Evolutionary conservation across 2,888 invertebrate species (phyloP).

Genomic region (Eupithecia dodoneata): DNA sequence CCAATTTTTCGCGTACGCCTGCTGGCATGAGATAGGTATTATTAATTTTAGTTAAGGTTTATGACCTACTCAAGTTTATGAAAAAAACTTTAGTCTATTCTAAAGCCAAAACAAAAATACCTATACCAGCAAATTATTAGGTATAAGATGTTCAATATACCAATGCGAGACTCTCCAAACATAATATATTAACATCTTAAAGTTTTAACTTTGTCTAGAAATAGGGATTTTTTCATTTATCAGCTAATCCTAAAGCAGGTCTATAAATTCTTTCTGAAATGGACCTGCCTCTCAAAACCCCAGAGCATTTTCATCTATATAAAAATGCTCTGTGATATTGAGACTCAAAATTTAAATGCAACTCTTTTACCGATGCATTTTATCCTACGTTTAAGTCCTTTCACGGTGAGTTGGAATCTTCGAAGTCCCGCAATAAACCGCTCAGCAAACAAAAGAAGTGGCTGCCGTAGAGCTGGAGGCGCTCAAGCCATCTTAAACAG

Average conservation of each 20-base stretch:
- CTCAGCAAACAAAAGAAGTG: conserved; percentile 43
- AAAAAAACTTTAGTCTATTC: neutral
- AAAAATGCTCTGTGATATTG: neutral
- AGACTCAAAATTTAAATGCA: neutral
- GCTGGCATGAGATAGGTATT: conserved; percentile 27
- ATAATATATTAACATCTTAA: no score
- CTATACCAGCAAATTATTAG: no score
- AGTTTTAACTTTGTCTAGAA: no score
- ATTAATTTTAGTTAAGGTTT: conserved; percentile 15
- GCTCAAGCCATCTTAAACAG: conserved; percentile 11
- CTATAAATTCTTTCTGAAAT: neutral
- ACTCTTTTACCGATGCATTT: neutral
- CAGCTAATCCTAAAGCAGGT: no score
- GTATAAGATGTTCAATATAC: no score
- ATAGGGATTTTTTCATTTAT: no score
- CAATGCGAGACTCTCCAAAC: no score
- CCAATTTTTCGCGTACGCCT: conserved; percentile 44
- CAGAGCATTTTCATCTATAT: neutral
- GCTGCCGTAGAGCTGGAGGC: conserved; percentile 27
- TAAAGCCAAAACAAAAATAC: no score
- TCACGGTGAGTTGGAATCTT: neutral
- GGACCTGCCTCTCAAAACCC: neutral
- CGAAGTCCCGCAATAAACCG: conserved; percentile 41
- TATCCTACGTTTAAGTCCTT: neutral
- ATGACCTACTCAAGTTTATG: neutral